A percentile compares a stretch with the other conserved stretches of the same genome.
phyloP scores from a whole-genome alignment of 2,888 invertebrate species.

The Drosophila multiciliata region DNA sequence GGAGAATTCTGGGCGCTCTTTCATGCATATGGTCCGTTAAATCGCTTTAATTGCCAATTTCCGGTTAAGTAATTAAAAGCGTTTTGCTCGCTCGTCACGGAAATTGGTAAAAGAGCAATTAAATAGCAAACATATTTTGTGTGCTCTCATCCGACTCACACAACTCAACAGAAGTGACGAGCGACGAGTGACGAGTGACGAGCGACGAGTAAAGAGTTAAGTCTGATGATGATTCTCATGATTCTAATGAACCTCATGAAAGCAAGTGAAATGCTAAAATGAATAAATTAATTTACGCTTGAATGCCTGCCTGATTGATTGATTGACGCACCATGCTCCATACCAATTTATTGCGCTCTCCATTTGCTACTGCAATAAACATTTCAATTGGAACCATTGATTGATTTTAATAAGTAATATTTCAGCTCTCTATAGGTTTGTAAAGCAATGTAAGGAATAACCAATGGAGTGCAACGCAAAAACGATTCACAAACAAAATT shows the following conservation, averaged over 20 bases:
- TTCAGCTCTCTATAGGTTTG: background rate
- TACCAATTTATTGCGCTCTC: constrained; percentile 9
- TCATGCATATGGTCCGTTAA: constrained; percentile 79
- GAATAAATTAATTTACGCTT: constrained; percentile 74
- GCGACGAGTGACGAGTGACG: background rate
- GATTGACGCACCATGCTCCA: constrained; percentile 45
- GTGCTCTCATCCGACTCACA: constrained; percentile 32
- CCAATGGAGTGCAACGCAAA: background rate
- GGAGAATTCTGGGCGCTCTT: constrained; percentile 40
- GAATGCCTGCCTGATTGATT: constrained; percentile 71
- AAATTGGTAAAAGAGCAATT: constrained; percentile 74
- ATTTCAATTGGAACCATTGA: constrained; percentile 37
- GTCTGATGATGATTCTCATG: too few relatives aligned
- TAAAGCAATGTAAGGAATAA: background rate
- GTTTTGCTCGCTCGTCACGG: constrained; percentile 61
- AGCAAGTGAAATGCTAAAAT: constrained; percentile 45
- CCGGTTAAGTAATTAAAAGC: constrained; percentile 81
- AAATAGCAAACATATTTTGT: constrained; percentile 71
- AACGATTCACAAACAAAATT: background rate
- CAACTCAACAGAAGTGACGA: constrained; percentile 10
- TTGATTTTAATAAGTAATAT: background rate
- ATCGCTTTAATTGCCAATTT: constrained; percentile 82
- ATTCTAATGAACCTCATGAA: background rate
- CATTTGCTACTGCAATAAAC: constrained; percentile 11
- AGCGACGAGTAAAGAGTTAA: constrained; percentile 1